Evolutionary conservation across 2,113 vertebrate genomes (phyloP).

Genomic region (Lepisosteus osseus): DNA sequence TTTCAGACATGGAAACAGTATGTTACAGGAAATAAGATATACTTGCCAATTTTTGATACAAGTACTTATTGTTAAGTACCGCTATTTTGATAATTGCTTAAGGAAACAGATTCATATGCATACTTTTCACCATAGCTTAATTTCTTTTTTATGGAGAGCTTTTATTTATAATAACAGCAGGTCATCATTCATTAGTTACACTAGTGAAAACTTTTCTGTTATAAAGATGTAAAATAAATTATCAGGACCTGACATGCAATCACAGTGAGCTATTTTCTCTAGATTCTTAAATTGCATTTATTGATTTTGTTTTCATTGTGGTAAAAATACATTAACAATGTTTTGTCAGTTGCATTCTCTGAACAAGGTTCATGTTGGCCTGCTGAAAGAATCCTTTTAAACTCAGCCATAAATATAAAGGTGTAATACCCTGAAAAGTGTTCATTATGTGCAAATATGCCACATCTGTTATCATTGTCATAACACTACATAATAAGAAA

Average conservation of each 20-base stretch:
- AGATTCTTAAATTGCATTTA: constrained; percentile 57
- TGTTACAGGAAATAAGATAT: too few species aligned
- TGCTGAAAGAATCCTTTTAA: constrained; percentile 54
- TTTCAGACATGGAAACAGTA: too few species aligned
- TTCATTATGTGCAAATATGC: constrained; percentile 38
- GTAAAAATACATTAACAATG: constrained; percentile 57
- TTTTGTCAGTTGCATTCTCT: constrained; percentile 63
- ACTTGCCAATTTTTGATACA: too few species aligned
- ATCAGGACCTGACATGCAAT: constrained; percentile 46
- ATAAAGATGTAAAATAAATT: constrained; percentile 50
- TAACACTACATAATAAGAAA: constrained; percentile 41
- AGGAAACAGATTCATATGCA: too few species aligned
- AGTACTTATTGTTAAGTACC: too few species aligned
- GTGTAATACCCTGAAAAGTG: constrained; percentile 27
- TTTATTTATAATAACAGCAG: too few species aligned
- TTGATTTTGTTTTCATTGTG: constrained; percentile 69
- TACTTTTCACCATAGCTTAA: too few species aligned
- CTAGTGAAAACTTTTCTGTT: constrained; percentile 22
- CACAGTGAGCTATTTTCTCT: constrained; percentile 47
- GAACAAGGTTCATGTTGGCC: constrained; percentile 43
- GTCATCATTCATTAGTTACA: not conserved
- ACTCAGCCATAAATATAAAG: constrained; percentile 59
- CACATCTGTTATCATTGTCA: constrained; percentile 35
- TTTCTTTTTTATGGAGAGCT: too few species aligned
- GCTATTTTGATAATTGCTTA: too few species aligned